phyloP scores from a whole-genome alignment of 2,888 invertebrate genomes.

The Pemphredon lugubris region DNA sequence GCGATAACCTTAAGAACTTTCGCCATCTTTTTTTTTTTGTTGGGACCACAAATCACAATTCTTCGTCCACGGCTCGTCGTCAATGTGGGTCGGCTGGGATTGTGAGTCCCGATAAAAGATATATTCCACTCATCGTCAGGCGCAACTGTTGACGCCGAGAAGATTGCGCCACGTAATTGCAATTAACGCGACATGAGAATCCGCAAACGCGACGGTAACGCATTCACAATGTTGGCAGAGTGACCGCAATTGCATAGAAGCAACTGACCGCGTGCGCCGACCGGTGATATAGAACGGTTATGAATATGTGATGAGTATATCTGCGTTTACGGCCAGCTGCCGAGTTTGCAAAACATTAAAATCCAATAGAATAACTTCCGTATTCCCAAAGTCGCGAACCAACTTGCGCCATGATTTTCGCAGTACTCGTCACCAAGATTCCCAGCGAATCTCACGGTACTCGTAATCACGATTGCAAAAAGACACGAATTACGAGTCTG shows the following conservation, averaged over 20 bases:
- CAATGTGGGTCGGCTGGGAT: no score
- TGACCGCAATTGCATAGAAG: slow-evolving; percentile 53
- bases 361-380: not conserved
- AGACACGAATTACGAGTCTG: no score
- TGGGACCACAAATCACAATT: no score
- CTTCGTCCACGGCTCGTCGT: no score
- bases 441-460: not conserved
- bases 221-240: slow-evolving; percentile 48
- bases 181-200: slow-evolving; percentile 47
- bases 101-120: no score
- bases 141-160: not conserved
- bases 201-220: slow-evolving; percentile 48
- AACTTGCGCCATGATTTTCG: not conserved
- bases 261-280: slow-evolving; percentile 47
- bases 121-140: not conserved
- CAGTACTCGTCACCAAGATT: not conserved
- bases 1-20: slow-evolving; percentile 43
- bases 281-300: slow-evolving; percentile 36
- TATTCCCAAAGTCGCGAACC: not conserved
- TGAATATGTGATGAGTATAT: slow-evolving; percentile 46
- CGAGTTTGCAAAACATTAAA: slow-evolving; percentile 6
- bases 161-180: slow-evolving; percentile 43
- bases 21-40: no score
- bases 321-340: slow-evolving; percentile 15
- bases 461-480: no score